Evolutionary conservation across 2,888 invertebrate genomes (phyloP), one percentile per base, ranked within the genome.

Genomic region (Napeogenes inachia): DNA sequence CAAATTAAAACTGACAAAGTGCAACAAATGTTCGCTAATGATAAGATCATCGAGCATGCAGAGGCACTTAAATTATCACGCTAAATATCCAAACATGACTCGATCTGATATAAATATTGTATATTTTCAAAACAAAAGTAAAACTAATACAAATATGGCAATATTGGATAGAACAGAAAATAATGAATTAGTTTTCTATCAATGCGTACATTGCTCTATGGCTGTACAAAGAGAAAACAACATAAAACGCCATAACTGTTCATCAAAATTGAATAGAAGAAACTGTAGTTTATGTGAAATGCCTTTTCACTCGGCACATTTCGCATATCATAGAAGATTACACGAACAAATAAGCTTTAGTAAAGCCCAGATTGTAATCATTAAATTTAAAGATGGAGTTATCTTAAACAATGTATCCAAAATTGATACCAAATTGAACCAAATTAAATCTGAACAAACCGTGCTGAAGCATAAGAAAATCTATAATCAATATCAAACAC

Each of bases 21-120:
- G 68, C 45, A n/a, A 13, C 0, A 65, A 67, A 12, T 71, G 71
- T 45, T 42, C 45, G 1, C 30, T 68, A 2, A 45, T 21, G 45
- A 54, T 70, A 33, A 62, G 60, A 8, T 13, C 13, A 2, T 50
- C 45, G 5, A 47, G 21, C 21, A 10, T 61, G 30, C 47, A 13
- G 0, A 45, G 56, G 13, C 70, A 71, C 13, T 13, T 42, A 0
- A 21, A 38, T 6, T 42, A 60, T 1, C 71, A 70, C 30, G 30
- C 58, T 2, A 64, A 57, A 12, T 61, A 63, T 33, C 67, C 67
- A 1, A 67, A 59, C 0, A 64, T 70, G 13, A 57, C 46, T 2
- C 59, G 47, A 30, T 60, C 61, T 0, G 61, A 58, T 13, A 54
- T 67, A 2, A 61, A 59, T 4, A 13, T 67, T 12, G 42, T 57